These are phyloP conservation scores for Lasius platythorax DNA, from an alignment of 2,888 invertebrate genomes.

Conservation along the genomic window DNA sequence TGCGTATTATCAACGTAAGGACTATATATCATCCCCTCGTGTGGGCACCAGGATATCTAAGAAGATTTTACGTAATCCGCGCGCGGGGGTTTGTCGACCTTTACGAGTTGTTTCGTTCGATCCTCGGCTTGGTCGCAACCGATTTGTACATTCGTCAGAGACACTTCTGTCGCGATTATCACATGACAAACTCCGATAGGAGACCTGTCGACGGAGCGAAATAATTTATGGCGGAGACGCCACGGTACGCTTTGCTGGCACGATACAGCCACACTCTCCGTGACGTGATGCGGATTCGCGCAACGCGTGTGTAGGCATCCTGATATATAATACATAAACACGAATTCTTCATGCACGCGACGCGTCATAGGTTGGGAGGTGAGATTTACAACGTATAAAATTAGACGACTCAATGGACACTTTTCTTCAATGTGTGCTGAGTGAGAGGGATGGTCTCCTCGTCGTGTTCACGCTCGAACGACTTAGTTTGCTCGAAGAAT, in stretches of 20 bases:
- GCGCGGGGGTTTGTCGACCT: slow-evolving; percentile 68
- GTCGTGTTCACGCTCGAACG: slow-evolving; percentile 30
- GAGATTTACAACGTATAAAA: slow-evolving; percentile 72
- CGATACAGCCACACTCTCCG: neutral
- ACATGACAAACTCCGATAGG: slow-evolving; percentile 63
- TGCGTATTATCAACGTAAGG: slow-evolving; percentile 61
- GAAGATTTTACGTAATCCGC: slow-evolving; percentile 68
- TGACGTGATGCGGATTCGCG: slow-evolving; percentile 46
- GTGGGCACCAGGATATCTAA: slow-evolving; percentile 60
- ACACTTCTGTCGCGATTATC: slow-evolving; percentile 55
- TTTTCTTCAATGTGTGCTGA: slow-evolving; percentile 14
- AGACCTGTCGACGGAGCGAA: slow-evolving; percentile 60
- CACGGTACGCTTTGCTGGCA: neutral
- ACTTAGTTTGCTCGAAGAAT: slow-evolving; percentile 8
- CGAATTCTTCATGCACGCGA: slow-evolving; percentile 63
- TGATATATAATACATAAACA: slow-evolving; percentile 68
- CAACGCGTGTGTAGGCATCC: slow-evolving; percentile 63
- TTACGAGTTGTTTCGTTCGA: slow-evolving; percentile 51
- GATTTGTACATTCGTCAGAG: slow-evolving; percentile 70
- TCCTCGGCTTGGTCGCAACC: slow-evolving; percentile 57
- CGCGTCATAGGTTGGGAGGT: slow-evolving; percentile 72
- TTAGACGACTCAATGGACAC: slow-evolving; percentile 55
- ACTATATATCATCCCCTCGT: slow-evolving; percentile 64
- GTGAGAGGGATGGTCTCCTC: slow-evolving; percentile 5
- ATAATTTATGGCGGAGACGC: slow-evolving; percentile 68